Percentiles rank a stretch among this genome's conserved stretches.
Evolutionary conservation across 2,888 invertebrate genomes (phyloP).

Genomic region (Callyntrura guangdongensis): DNA sequence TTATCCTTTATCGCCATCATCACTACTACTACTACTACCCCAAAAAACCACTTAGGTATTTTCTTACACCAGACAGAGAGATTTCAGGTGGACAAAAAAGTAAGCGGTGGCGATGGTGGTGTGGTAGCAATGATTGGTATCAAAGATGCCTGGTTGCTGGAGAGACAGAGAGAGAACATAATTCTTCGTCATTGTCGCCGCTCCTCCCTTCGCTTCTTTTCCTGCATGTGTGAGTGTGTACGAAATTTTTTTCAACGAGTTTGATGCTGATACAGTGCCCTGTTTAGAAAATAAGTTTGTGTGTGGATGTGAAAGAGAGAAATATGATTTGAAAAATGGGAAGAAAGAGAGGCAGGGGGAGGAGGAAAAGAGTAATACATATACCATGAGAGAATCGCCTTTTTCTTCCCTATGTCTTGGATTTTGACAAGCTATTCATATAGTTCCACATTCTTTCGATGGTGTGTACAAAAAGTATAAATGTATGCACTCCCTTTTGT

Average conservation of each 20-base stretch:
- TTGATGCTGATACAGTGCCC: too few relatives aligned
- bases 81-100: conserved; percentile 30
- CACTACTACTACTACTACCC: not conserved
- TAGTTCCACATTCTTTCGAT: conserved; percentile 23
- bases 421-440: too few relatives aligned
- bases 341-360: not conserved
- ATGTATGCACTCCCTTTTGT: conserved; percentile 28
- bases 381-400: too few relatives aligned
- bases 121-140: conserved; percentile 8
- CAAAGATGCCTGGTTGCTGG: not conserved
- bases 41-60: too few relatives aligned
- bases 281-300: too few relatives aligned
- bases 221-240: too few relatives aligned
- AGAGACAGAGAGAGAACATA: conserved; percentile 19
- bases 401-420: too few relatives aligned
- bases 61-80: too few relatives aligned
- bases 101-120: not conserved
- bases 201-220: conserved; percentile 6
- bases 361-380: too few relatives aligned
- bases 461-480: not conserved
- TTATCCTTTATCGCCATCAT: not conserved
- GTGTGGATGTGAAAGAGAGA: not conserved
- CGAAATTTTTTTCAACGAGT: too few relatives aligned
- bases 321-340: conserved; percentile 1
- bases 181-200: conserved; percentile 57